Conservation (phyloP, 2,797 vertebrate species). For the Prunella strophiata region DNA sequence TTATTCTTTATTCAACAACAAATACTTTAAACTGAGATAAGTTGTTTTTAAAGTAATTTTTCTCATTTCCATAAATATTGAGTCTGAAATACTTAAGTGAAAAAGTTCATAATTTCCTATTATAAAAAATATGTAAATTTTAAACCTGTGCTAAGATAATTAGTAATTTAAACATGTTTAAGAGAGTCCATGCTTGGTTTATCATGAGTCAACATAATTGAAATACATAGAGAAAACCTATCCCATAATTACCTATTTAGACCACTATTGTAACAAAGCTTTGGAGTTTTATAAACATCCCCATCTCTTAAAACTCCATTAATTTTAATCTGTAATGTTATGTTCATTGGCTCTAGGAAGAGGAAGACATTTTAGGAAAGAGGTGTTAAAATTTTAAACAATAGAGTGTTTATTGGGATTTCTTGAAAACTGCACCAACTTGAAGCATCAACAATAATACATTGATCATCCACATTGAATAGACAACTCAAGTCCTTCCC, state of each 20-base stretch:
- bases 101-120: background rate
- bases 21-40: background rate
- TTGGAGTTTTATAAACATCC: background rate
- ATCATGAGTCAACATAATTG: background rate
- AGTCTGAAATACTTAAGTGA: background rate
- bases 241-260: background rate
- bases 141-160: background rate
- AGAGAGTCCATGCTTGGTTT: background rate
- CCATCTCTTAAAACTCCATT: background rate
- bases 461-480: background rate
- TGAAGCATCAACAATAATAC: background rate
- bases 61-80: background rate
- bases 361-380: background rate
- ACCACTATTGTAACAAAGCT: background rate
- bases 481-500: background rate
- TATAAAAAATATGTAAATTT: background rate
- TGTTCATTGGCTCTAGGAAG: accelerated
- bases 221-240: background rate
- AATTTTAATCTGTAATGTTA: background rate
- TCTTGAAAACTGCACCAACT: background rate
- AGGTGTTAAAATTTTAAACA: background rate
- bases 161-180: background rate
- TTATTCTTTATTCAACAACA: background rate
- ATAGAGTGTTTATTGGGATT: background rate
- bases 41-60: background rate